Conservation (phyloP, 2,113 vertebrate species). For the Petroica traversi region DNA sequence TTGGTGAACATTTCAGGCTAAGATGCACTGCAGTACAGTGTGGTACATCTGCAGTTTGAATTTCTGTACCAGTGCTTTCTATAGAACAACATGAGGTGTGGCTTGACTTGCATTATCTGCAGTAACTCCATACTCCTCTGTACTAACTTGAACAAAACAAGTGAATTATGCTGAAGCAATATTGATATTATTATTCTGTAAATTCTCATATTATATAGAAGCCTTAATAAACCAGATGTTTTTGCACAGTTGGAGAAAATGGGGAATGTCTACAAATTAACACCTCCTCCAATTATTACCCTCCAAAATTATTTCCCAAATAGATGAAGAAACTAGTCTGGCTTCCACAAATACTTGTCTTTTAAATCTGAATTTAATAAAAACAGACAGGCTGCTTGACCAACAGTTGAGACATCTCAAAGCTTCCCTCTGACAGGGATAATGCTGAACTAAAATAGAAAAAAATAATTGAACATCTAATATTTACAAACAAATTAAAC, state of each 20-base stretch:
- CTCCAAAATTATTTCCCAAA: not conserved
- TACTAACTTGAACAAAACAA: not conserved
- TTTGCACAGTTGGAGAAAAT: not conserved
- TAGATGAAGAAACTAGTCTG: not conserved
- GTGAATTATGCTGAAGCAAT: not conserved
- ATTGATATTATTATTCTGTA: not conserved
- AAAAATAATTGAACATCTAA: not conserved
- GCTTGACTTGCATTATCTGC: not conserved
- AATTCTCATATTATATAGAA: not conserved
- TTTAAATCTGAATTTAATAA: not conserved
- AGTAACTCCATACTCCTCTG: not conserved
- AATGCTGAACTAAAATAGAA: not conserved
- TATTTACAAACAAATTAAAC: not conserved
- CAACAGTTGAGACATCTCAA: not conserved
- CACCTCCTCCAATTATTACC: not conserved
- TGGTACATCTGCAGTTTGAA: not conserved
- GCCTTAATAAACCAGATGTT: not conserved
- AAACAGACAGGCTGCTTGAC: not conserved
- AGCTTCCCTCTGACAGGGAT: not conserved
- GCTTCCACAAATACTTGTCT: not conserved
- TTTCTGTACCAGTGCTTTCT: not conserved
- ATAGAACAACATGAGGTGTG: rapidly evolving
- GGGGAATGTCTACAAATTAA: not conserved
- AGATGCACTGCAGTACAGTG: not conserved
- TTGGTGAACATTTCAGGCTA: not conserved